These are phyloP conservation scores for Unio pictorum DNA, from an alignment of 2,888 invertebrate species.

Conservation along the genomic window DNA sequence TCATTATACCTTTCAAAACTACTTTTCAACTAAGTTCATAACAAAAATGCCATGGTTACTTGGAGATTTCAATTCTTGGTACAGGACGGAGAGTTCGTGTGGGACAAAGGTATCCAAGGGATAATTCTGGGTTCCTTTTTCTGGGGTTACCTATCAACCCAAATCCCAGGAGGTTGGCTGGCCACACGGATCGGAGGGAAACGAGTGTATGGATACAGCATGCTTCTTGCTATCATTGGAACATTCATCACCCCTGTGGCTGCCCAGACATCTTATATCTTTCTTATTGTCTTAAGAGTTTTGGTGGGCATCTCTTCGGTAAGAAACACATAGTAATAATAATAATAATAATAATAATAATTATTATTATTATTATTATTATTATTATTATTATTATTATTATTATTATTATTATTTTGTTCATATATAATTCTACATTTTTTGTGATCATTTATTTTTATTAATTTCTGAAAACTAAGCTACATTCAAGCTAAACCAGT, in stretches of 20 bases:
- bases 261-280: slow-evolving; percentile 44
- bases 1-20: too few relatives aligned
- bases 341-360: too few relatives aligned
- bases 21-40: too few relatives aligned
- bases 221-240: slow-evolving; percentile 52
- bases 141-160: slow-evolving; percentile 63
- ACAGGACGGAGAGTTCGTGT: slow-evolving; percentile 56
- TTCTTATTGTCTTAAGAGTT: slow-evolving; percentile 53
- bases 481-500: too few relatives aligned
- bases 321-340: slow-evolving; percentile 19
- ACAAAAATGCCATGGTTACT: too few relatives aligned
- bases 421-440: too few relatives aligned
- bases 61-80: too few relatives aligned
- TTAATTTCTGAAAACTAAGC: too few relatives aligned
- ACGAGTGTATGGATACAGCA: slow-evolving; percentile 56
- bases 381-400: too few relatives aligned
- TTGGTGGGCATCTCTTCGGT: slow-evolving; percentile 57
- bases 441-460: too few relatives aligned
- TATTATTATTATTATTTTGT: too few relatives aligned
- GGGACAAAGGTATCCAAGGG: slow-evolving; percentile 58
- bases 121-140: slow-evolving; percentile 61
- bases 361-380: too few relatives aligned
- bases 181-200: slow-evolving; percentile 65
- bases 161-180: slow-evolving; percentile 63
- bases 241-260: slow-evolving; percentile 63